Base-by-base conservation (phyloP, 64 coral and sea anemone genomes). In the Porites lutea region DNA sequence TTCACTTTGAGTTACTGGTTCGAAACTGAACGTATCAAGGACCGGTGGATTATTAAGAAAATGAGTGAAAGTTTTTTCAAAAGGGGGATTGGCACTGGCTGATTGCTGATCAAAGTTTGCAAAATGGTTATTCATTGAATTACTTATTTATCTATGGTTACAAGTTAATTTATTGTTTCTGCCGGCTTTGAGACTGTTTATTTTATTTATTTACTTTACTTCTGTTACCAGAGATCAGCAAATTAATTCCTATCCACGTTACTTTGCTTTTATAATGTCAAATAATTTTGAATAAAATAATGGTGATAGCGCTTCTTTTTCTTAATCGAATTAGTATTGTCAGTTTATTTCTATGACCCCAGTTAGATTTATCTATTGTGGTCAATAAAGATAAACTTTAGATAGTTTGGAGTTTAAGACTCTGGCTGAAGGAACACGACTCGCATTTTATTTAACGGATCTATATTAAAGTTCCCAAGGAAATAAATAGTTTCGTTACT, bases 91-190 rank as follows among this genome's bases (percentile, higher is more conserved):
- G 15, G 22, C 57, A n/a, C 53, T 54, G 16, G 78, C 78, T 80
- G 57, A 57, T 52, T 80, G 51, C 10, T 20, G 8, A 22, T 51
- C 78, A 59, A 80, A 22, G 21, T 59, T 55, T 11, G 78, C 47
- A 80, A 80, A 80, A 23, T 80, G 57, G 50, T 57, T 80, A 80
- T 80, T 80, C 78, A 80, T 54, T 55, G 22, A 53, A 59, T 80
- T 80, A 80, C 52, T 80, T 51, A 80, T 80, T 15, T 53, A 3
- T 12, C 78, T 80, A 59, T 19, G 48, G 50, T 59, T 51, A 19
- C 13, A 54, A 50, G 78, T 80, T 18, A 80, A 55, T 80, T 51
- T 80, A 80, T 80, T 57, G 50, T 51, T 51, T 21, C 57, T 80
- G 14, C 13, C 78, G 50, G 4, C 47, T 55, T 80, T 80, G 6